Evolutionary conservation across 2,888 invertebrate species (phyloP).

Genomic region (Spialia ferax): DNA sequence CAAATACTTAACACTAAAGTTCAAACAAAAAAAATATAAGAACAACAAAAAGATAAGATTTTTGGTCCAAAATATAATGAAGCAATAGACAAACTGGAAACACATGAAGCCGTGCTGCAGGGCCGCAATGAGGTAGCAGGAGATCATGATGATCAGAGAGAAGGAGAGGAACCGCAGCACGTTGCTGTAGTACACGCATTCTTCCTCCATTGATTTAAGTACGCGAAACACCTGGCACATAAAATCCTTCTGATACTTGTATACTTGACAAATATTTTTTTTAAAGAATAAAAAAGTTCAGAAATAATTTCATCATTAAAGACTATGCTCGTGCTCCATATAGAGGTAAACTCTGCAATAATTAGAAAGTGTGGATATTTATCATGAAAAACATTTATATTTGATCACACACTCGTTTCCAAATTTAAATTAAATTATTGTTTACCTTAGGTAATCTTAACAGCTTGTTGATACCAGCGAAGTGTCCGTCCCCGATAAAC

Average conservation of each 20-base stretch:
- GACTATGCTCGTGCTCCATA: too few relatives aligned
- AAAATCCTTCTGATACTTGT: too few relatives aligned
- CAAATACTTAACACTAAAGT: too few relatives aligned
- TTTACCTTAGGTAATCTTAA: constrained; percentile 68
- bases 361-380: too few relatives aligned
- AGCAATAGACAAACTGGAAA: constrained; percentile 53
- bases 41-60: background rate
- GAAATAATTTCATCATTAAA: too few relatives aligned
- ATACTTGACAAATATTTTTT: too few relatives aligned
- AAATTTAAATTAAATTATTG: too few relatives aligned
- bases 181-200: constrained; percentile 65
- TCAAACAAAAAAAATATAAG: background rate
- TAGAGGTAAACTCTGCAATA: too few relatives aligned
- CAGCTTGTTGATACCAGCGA: constrained; percentile 72
- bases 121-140: constrained; percentile 69
- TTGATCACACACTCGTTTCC: too few relatives aligned
- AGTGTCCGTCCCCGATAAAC: constrained; percentile 64
- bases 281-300: too few relatives aligned
- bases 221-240: constrained; percentile 63
- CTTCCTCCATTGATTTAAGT: constrained; percentile 64
- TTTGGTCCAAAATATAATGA: background rate
- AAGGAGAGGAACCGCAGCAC: constrained; percentile 67
- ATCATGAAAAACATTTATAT: too few relatives aligned
- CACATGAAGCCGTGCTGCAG: constrained; percentile 74
- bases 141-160: constrained; percentile 62